A percentile compares a stretch with the other conserved stretches of the same genome.
These are phyloP conservation scores for Lichenostomus cassidix DNA, from an alignment of 2,113 vertebrate species.

Conservation along the genomic window DNA sequence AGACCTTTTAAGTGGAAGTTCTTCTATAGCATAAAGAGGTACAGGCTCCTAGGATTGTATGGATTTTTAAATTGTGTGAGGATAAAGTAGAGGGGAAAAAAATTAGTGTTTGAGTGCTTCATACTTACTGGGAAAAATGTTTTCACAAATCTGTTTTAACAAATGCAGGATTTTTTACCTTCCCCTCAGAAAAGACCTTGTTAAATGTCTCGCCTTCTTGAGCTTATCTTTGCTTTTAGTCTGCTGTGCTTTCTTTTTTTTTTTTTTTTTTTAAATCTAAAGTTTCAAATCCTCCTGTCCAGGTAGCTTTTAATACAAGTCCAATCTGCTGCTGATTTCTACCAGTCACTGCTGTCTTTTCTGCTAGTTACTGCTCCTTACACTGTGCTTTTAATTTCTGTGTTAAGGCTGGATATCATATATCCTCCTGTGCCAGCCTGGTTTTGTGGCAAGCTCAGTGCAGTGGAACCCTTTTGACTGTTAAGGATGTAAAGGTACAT, in stretches of 20 bases:
- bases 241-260: neutral
- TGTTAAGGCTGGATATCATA: neutral
- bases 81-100: neutral
- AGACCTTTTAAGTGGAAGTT: constrained; percentile 17
- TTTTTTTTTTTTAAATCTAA: neutral
- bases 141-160: neutral
- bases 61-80: constrained; percentile 22
- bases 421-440: neutral
- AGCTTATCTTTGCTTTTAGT: constrained; percentile 29
- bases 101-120: neutral
- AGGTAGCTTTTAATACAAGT: neutral
- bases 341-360: neutral
- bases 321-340: neutral
- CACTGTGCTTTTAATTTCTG: neutral
- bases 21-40: neutral
- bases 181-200: neutral
- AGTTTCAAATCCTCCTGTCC: neutral
- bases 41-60: neutral
- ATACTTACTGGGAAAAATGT: neutral
- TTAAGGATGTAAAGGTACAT: neutral
- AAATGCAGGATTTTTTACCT: neutral
- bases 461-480: neutral
- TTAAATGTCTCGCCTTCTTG: neutral
- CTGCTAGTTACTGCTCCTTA: neutral
- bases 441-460: neutral